Conservation (phyloP, 2,113 vertebrate species). For the Dascyllus trimaculatus region DNA sequence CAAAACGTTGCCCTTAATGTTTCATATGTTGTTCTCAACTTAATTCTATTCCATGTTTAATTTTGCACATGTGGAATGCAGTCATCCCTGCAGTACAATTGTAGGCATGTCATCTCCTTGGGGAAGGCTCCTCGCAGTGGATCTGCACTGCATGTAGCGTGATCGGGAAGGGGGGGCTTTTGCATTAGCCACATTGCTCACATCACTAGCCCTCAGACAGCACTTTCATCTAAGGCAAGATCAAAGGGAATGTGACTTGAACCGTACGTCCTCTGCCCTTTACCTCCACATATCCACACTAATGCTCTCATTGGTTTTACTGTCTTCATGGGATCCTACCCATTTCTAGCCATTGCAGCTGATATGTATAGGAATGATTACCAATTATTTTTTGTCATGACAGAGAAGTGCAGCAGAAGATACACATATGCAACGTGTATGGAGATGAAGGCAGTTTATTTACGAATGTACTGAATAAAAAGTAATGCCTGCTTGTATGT, state of each 20-base stretch:
- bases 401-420: neutral
- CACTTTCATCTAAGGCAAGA: slow-evolving; percentile 68
- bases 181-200: slow-evolving; percentile 24
- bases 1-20: neutral
- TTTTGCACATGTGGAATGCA: neutral
- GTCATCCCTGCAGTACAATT: neutral
- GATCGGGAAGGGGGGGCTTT: slow-evolving; percentile 12
- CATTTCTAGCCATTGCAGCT: neutral
- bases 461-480: no score
- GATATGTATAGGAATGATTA: neutral
- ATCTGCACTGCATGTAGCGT: slow-evolving; percentile 16
- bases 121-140: neutral
- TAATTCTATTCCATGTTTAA: neutral
- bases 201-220: slow-evolving; percentile 50
- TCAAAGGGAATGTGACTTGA: slow-evolving; percentile 54
- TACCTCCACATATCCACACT: slow-evolving; percentile 29
- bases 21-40: no score
- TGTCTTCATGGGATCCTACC: neutral
- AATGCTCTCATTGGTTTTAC: slow-evolving; percentile 32
- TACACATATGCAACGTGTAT: neutral
- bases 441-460: no score
- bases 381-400: neutral
- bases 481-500: neutral
- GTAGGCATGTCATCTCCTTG: neutral
- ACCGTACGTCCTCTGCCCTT: slow-evolving; percentile 55